Evolutionary conservation across 1,140 invertebrate species (phyloP).

Genomic region (Berghia stephanieae): DNA sequence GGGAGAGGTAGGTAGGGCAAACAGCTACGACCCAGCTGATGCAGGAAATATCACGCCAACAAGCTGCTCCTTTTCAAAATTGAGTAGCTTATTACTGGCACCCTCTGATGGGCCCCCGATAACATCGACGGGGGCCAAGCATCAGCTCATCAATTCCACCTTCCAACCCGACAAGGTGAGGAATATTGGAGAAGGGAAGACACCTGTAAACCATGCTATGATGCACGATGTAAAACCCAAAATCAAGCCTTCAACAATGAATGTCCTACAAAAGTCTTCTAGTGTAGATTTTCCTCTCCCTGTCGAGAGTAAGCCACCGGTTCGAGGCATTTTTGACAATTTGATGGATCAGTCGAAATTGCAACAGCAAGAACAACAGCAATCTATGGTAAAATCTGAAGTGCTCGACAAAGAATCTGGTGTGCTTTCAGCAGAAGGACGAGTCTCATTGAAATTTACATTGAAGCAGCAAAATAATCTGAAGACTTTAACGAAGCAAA

Average conservation of each 20-base stretch:
- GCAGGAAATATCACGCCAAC: not conserved
- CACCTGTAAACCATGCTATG: not conserved
- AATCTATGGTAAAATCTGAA: conserved; percentile 26
- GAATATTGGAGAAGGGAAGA: not conserved
- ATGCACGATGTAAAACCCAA: conserved; percentile 21
- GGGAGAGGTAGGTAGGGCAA: conserved; percentile 51
- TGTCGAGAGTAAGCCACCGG: conserved; percentile 12
- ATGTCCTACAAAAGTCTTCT: conserved; percentile 23
- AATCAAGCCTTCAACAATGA: too few relatives aligned
- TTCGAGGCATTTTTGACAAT: conserved; percentile 37
- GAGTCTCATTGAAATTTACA: conserved; percentile 28
- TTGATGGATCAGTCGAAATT: too few relatives aligned
- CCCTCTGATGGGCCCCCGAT: conserved; percentile 21
- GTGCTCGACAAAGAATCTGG: conserved; percentile 1
- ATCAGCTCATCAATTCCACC: conserved; percentile 14
- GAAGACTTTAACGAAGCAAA: conserved; percentile 17
- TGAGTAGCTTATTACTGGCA: conserved; percentile 28
- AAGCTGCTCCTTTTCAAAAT: conserved; percentile 20
- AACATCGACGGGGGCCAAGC: too few relatives aligned
- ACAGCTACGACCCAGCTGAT: conserved; percentile 33
- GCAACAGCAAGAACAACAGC: conserved; percentile 24
- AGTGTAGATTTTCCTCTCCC: conserved; percentile 18
- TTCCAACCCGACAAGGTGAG: conserved; percentile 17
- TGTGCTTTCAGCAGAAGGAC: not conserved
- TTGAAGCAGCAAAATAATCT: conserved; percentile 29